Evolutionary conservation across 2,888 invertebrate genomes (phyloP).

Genomic region (Microctonus hyperodae): DNA sequence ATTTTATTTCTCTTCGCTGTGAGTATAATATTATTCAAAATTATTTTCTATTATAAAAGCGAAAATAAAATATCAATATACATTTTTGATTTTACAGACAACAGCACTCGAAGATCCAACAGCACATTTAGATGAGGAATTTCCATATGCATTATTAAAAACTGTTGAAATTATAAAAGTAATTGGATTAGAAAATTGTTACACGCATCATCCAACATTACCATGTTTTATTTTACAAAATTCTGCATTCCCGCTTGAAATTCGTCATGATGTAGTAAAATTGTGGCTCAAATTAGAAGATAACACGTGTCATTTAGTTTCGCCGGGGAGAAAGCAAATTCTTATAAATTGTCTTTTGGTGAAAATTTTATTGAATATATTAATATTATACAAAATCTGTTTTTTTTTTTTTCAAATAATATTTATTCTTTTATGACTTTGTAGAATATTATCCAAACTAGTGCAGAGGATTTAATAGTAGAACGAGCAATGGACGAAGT

Average conservation of each 20-base stretch:
- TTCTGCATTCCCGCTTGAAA: conserved; percentile 33
- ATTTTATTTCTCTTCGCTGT: conserved; percentile 47
- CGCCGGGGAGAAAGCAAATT: background rate
- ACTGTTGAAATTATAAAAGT: conserved; percentile 34
- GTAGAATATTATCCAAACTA: conserved; percentile 1
- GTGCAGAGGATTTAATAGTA: background rate
- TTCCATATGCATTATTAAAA: conserved; percentile 28
- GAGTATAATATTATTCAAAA: conserved; percentile 15
- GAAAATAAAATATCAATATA: background rate
- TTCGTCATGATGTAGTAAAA: conserved; percentile 38
- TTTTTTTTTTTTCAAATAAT: background rate
- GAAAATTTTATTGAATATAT: background rate
- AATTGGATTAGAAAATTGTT: conserved; percentile 40
- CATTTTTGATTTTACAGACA: conserved; percentile 26
- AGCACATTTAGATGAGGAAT: conserved; percentile 27
- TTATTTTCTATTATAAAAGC: background rate
- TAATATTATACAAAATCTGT: background rate
- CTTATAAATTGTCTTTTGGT: conserved; percentile 13
- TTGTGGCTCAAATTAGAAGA: conserved; percentile 46
- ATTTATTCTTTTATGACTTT: background rate
- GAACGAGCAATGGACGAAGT: background rate
- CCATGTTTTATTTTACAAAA: conserved; percentile 40
- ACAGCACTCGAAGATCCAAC: conserved; percentile 35
- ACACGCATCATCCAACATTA: conserved; percentile 46
- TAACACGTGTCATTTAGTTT: conserved; percentile 31